Conservation (phyloP, 2,797 vertebrate genomes). For the Sarcophilus harrisii region DNA sequence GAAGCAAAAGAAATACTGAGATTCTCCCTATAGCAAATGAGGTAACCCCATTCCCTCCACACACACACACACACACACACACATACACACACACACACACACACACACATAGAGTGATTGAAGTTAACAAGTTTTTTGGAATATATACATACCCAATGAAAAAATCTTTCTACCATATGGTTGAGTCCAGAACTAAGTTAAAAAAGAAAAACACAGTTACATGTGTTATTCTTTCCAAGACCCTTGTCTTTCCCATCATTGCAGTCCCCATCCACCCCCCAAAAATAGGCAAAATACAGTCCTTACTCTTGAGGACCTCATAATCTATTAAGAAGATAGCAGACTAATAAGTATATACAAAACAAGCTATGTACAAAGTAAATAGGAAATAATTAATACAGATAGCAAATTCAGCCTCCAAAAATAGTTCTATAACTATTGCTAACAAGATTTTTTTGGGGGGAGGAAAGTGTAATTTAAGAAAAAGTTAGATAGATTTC, state of each 20-base stretch:
- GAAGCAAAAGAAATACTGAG: neutral
- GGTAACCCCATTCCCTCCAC: neutral
- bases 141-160: neutral
- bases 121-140: neutral
- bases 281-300: neutral
- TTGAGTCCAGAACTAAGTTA: neutral
- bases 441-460: neutral
- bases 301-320: too few species aligned
- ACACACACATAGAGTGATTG: neutral
- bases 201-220: neutral
- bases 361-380: too few species aligned
- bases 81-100: too few species aligned
- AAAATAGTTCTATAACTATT: neutral
- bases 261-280: neutral
- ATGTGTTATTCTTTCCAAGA: neutral
- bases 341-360: too few species aligned
- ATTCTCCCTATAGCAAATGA: neutral
- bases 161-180: neutral
- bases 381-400: too few species aligned
- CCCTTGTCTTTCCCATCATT: neutral
- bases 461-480: neutral
- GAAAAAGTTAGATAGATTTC: neutral
- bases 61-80: too few species aligned
- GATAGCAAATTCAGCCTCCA: slow-evolving; percentile 1
- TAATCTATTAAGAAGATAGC: too few species aligned